phyloP scores from a whole-genome alignment of 2,113 vertebrate species.

The Elgaria multicarinata region DNA sequence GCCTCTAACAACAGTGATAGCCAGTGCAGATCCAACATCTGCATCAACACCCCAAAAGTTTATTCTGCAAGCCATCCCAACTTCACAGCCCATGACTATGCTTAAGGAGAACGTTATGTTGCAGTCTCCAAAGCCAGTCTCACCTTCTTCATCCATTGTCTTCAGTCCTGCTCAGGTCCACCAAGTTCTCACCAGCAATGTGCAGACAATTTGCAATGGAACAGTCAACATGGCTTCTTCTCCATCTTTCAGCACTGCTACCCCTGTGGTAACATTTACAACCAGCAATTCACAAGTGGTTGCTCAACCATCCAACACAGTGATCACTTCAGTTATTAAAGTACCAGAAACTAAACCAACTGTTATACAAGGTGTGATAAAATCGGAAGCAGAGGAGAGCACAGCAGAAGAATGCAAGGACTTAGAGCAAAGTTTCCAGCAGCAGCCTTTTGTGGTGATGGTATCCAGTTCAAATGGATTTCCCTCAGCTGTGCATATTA shows the following conservation, averaged over 20 bases:
- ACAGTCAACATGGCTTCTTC: constrained; percentile 73
- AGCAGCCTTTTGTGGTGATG: constrained; percentile 82
- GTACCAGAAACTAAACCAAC: constrained; percentile 80
- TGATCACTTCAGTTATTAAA: constrained; percentile 87
- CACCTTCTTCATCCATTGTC: constrained; percentile 75
- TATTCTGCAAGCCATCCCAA: constrained; percentile 86
- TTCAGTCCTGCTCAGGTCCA: constrained; percentile 78
- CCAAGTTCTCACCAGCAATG: constrained; percentile 77
- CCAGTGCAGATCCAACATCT: constrained; percentile 80
- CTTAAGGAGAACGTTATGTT: constrained; percentile 85
- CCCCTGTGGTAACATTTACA: constrained; percentile 80
- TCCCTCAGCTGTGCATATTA: constrained; percentile 72
- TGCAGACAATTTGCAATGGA: constrained; percentile 81
- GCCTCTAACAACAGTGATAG: constrained; percentile 84
- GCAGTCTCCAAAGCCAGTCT: constrained; percentile 75
- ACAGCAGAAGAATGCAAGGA: constrained; percentile 66
- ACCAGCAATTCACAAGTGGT: constrained; percentile 78
- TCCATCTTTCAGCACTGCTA: constrained; percentile 69
- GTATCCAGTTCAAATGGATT: constrained; percentile 77
- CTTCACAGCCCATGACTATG: constrained; percentile 82
- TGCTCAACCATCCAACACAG: constrained; percentile 78
- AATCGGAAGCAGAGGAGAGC: constrained; percentile 58
- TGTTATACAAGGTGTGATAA: constrained; percentile 36
- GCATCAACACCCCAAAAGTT: constrained; percentile 78
- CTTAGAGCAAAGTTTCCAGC: constrained; percentile 68